These are phyloP conservation scores for Sander lucioperca DNA, from an alignment of 2,113 vertebrate species.

Conservation along the genomic window DNA sequence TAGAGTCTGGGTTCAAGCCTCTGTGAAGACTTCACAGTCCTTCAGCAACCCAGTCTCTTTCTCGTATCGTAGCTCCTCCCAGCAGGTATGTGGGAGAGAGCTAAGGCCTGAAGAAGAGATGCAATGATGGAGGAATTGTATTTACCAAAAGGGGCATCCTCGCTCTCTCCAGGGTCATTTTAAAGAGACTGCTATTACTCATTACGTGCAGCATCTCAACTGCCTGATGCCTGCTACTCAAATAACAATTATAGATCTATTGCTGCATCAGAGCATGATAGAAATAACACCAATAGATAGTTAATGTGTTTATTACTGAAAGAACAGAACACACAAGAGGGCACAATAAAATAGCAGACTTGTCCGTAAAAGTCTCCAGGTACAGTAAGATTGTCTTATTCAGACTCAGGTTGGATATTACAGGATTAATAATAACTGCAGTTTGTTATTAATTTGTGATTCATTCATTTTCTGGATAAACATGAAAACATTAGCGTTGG, in stretches of 20 bases:
- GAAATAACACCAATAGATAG: not conserved
- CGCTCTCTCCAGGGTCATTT: not conserved
- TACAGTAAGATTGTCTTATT: not conserved
- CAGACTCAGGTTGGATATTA: conserved; percentile 10
- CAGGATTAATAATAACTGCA: not conserved
- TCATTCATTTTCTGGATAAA: not conserved
- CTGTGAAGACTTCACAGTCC: conserved; percentile 38
- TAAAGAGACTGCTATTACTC: not conserved
- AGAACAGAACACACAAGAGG: not conserved
- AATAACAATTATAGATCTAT: not conserved
- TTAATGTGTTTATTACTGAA: not conserved
- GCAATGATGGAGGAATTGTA: not conserved
- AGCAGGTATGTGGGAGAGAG: not conserved
- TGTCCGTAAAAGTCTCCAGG: not conserved
- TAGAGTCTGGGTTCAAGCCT: conserved; percentile 22
- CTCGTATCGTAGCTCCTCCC: not conserved
- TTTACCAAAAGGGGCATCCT: not conserved
- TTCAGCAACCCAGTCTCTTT: conserved; percentile 19
- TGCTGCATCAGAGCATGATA: not conserved
- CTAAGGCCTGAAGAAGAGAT: not conserved
- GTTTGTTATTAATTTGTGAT: not conserved
- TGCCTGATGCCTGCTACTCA: not conserved
- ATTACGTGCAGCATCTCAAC: not conserved
- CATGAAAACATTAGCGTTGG: not conserved
- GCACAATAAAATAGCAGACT: not conserved